Conservation (phyloP, 2,113 vertebrate species). For the Indicator maculatus region DNA sequence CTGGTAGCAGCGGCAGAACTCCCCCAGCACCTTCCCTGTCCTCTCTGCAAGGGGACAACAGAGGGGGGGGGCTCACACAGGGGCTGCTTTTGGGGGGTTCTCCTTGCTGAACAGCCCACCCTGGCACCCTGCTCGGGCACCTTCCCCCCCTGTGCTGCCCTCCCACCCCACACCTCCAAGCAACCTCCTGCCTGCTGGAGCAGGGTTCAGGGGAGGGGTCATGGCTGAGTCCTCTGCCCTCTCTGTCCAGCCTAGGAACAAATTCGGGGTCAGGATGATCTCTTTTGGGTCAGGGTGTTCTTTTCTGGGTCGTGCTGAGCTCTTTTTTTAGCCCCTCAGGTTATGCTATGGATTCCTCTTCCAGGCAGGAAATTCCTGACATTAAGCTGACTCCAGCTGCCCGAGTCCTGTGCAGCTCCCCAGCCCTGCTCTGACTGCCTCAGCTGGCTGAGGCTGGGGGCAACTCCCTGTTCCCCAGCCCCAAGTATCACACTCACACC, state of each 20-base stretch:
- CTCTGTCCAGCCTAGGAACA: not conserved
- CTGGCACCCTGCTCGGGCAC: rapidly evolving
- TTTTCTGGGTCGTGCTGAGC: not conserved
- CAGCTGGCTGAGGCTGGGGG: rapidly evolving
- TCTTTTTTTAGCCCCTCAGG: not conserved
- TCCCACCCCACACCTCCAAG: not conserved
- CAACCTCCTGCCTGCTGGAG: not conserved
- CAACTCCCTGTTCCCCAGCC: not conserved
- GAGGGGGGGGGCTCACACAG: rapidly evolving
- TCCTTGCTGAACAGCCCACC: not conserved
- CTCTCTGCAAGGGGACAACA: constrained; percentile 72
- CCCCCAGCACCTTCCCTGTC: constrained; percentile 81
- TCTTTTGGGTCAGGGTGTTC: not conserved
- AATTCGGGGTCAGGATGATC: not conserved
- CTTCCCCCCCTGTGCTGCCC: not conserved
- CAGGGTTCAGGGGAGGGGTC: rapidly evolving
- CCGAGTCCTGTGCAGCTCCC: no score
- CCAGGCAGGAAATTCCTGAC: constrained; percentile 56
- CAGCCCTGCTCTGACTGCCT: rapidly evolving
- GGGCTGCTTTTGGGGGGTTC: not conserved
- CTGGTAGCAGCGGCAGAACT: constrained; percentile 83
- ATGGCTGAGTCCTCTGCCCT: rapidly evolving
- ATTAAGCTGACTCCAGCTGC: not conserved
- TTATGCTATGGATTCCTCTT: constrained; percentile 33
- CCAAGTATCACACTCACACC: not conserved